Base-by-base conservation (phyloP, 2,797 vertebrate species). In the Phylloscopus collybita region DNA sequence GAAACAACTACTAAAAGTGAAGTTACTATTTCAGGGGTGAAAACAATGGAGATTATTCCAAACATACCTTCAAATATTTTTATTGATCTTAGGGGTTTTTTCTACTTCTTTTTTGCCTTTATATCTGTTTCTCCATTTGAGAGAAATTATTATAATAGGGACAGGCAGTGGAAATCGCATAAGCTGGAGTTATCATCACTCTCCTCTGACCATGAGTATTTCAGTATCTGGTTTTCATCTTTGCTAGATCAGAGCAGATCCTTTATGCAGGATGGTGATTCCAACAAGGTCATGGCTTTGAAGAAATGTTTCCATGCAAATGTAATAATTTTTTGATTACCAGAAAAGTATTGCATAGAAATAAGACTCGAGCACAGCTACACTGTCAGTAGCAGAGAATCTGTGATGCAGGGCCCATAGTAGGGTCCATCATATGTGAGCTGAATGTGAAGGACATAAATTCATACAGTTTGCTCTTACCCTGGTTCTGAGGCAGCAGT, bases 381-480 rank as follows among this genome's bases (percentile, higher is more conserved):
- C 13, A 3, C 3, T 15, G 13, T 34, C 72, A 32, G 16, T 1
- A 49, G 65, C 45, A 65, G 25, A 81, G 59, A 38, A 54, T 21
- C 21, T 42, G 34, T 25, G 44, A 11, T 22, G 16, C 20, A 50
- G 44, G 16, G 16, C 9, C 57, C 13, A 2, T 4, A 9, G 16
- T 1, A 20, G 53, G 60, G 30, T 20, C 67, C 34, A 29, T 40
- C 27, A 14, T 1, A 27, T 0, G 1, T n/a, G 34, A 72, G 6
- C 18, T 44, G 5, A 9, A 8, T 8, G 9, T 50, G 57, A 36
- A 60, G 26, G 27, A 44, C 25, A 57, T 8, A 6, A 18, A 34
- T 72, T 65, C 34, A n/a, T 7, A 22, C 2, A 1, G 10, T 51
- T 88, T 60, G 22, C 11, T 49, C 53, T 51, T 20, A 40, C 5